Evolutionary conservation across 2,113 vertebrate species (phyloP), one percentile per base, ranked within the genome.

Genomic region (Salvelinus sp.): DNA sequence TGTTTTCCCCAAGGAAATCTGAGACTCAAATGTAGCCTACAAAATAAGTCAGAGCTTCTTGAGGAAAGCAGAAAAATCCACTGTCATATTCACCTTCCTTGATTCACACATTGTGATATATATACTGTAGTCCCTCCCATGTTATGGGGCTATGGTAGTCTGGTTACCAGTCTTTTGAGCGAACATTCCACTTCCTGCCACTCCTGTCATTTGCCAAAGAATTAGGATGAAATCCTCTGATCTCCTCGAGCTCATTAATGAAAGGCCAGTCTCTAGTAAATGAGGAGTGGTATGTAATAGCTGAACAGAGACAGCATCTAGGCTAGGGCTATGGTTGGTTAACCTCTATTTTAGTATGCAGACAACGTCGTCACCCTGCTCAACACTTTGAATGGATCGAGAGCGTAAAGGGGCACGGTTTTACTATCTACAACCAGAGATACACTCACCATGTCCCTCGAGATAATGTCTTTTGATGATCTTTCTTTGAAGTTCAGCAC

Each of bases 401-500:
- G 47, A 38, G 62, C 47, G 50, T 54, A 38, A 38, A 20, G 58
- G 50, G 48, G 27, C 50, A 64, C 74, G 58, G 78, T 62, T 57
- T 64, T 30, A 71, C 60, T 63, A 54, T 77, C 63, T 18, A 68
- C 58, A 62, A 62, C 58, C 58, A 62, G n/a, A 62, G 58, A 62
- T 62, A 62, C 20, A 54, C 12, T 18, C 3, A 18, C 16, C 20
- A 28, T 65, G 54, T 69, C 76, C 78, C 83, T 27, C 14, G 67
- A 79, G 81, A 77, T 57, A 27, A 44, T 44, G 13, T 50, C 70
- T 60, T 85, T 83, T 78, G 65, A 80, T 78, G 65, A 76, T 71
- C 69, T 74, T 62, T 73, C 20, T 83, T 86, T 83, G 79, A 82
- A 74, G 79, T 78, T 77, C 33, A 62, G 48, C 72, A 70, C 57